phyloP scores from a whole-genome alignment of 2,113 vertebrate genomes.

The Smithornis capensis region DNA sequence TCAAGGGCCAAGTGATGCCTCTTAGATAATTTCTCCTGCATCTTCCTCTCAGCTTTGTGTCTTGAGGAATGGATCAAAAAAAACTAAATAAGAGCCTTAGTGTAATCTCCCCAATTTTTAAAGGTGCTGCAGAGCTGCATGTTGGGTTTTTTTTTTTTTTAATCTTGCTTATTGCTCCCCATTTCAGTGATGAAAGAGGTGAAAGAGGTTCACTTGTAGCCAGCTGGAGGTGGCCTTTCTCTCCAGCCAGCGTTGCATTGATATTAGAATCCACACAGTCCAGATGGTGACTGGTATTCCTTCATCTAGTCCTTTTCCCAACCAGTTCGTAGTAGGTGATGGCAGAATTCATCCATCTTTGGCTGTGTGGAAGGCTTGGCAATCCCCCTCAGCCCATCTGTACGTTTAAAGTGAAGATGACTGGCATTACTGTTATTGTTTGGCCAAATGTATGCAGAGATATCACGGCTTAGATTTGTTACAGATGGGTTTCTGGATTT shows the following conservation, averaged over 20 bases:
- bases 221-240: neutral
- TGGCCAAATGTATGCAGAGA: slow-evolving; percentile 13
- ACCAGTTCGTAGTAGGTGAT: neutral
- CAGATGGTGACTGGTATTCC: neutral
- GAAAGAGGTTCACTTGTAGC: neutral
- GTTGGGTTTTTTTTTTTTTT: neutral
- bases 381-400: neutral
- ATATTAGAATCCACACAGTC: neutral
- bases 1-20: neutral
- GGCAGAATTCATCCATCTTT: neutral
- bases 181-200: neutral
- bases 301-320: neutral
- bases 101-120: neutral
- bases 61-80: accelerated
- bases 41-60: neutral
- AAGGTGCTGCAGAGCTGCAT: neutral
- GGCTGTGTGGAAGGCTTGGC: neutral
- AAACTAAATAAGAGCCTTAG: neutral
- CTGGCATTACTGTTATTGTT: neutral
- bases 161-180: neutral
- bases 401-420: neutral
- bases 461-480: slow-evolving; percentile 47
- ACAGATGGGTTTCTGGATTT: slow-evolving; percentile 57
- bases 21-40: neutral
- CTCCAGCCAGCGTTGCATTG: accelerated